Percentiles rank a stretch among this genome's conserved stretches.
Evolutionary conservation across 2,888 invertebrate species (phyloP).

Genomic region (Erebia ligea): DNA sequence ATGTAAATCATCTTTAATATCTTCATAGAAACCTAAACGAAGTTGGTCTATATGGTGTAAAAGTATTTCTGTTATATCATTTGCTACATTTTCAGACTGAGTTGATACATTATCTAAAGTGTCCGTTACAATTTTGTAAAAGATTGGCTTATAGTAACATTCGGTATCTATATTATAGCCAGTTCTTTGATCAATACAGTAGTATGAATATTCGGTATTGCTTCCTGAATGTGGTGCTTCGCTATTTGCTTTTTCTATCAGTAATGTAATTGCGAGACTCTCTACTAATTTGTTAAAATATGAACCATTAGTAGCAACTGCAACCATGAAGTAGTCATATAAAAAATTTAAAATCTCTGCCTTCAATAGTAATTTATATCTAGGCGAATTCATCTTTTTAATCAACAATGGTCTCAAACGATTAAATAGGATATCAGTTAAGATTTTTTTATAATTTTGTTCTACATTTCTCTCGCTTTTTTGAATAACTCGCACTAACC

Average conservation of each 20-base stretch:
- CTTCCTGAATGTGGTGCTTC: slow-evolving; percentile 15
- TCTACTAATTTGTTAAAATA: slow-evolving; percentile 24
- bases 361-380: slow-evolving; percentile 48
- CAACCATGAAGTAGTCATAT: slow-evolving; percentile 39
- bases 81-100: slow-evolving; percentile 20
- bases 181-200: slow-evolving; percentile 3
- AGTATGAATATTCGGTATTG: not conserved
- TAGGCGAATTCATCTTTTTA: slow-evolving; percentile 32
- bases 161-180: not conserved
- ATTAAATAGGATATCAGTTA: slow-evolving; percentile 37
- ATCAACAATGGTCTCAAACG: slow-evolving; percentile 39
- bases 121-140: slow-evolving; percentile 21
- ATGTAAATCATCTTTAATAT: slow-evolving; percentile 26
- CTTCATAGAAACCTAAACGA: not conserved
- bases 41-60: slow-evolving; percentile 16
- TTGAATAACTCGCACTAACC: slow-evolving; percentile 42
- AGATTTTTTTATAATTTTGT: slow-evolving; percentile 32
- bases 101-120: not conserved
- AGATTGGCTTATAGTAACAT: slow-evolving; percentile 15
- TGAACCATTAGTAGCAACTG: slow-evolving; percentile 23
- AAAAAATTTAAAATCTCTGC: slow-evolving; percentile 50
- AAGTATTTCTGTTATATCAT: slow-evolving; percentile 27
- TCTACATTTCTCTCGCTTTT: slow-evolving; percentile 27
- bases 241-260: slow-evolving; percentile 15
- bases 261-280: slow-evolving; percentile 19